Percentiles rank a stretch among this genome's conserved stretches.
Conservation (phyloP, 2,113 vertebrate genomes). For the Petroica traversi region DNA sequence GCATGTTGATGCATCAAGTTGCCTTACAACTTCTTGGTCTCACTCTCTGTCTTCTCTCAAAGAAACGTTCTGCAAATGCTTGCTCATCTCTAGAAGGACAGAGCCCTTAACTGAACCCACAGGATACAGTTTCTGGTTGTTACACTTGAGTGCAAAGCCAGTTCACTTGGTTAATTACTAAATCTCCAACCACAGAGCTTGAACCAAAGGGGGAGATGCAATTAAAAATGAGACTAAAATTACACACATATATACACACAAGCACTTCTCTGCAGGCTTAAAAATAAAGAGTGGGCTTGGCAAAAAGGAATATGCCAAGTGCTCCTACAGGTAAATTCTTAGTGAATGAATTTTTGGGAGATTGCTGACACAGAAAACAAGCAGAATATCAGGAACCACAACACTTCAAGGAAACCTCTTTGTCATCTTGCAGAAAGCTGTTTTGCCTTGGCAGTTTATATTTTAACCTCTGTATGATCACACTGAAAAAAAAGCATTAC, state of each 20-base stretch:
- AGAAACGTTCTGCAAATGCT: background rate
- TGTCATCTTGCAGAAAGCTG: background rate
- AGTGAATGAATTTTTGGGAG: slow-evolving; percentile 32
- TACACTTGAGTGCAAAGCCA: background rate
- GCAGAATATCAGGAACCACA: background rate
- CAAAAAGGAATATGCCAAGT: background rate
- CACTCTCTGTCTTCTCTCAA: background rate
- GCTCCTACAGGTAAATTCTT: slow-evolving; percentile 9
- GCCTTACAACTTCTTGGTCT: background rate
- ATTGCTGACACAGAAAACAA: background rate
- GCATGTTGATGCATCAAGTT: background rate
- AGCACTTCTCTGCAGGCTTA: background rate
- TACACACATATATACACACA: background rate
- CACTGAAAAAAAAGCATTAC: background rate
- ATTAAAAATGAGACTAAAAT: background rate
- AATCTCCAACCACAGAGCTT: background rate
- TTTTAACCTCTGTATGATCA: background rate
- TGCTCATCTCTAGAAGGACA: background rate
- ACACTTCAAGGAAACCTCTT: background rate
- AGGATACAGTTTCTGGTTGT: background rate
- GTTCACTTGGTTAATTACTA: background rate
- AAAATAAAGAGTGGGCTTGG: background rate
- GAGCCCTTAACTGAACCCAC: background rate
- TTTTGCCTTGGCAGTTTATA: background rate
- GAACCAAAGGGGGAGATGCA: background rate